Conservation (phyloP, 2,113 vertebrate species). For the Brachypodius melanocephalos region DNA sequence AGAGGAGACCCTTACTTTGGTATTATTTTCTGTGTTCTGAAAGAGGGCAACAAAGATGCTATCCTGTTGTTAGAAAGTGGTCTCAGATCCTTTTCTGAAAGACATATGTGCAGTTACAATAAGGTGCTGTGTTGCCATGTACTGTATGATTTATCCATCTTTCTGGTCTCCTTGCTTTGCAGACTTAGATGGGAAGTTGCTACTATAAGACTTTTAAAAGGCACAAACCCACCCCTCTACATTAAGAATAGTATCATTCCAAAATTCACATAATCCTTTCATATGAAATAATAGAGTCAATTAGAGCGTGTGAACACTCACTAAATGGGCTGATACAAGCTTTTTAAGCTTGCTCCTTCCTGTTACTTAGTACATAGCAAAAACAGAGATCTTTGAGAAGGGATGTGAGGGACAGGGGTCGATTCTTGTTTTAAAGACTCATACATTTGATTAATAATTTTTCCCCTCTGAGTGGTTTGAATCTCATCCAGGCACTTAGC, state of each 20-base stretch:
- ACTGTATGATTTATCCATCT: not conserved
- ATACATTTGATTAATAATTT: not conserved
- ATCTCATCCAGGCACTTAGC: not conserved
- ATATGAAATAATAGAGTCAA: not conserved
- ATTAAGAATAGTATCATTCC: not conserved
- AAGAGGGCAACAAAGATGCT: not conserved
- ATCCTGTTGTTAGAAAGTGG: not conserved
- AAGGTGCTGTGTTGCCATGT: not conserved
- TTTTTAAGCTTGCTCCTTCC: not conserved
- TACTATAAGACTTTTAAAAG: not conserved
- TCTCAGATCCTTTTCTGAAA: not conserved
- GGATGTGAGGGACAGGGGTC: fast-evolving
- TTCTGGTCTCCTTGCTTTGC: not conserved
- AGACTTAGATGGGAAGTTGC: not conserved
- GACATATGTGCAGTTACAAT: not conserved
- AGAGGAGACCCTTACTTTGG: not conserved
- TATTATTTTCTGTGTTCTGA: not conserved
- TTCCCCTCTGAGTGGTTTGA: not conserved
- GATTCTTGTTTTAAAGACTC: not conserved
- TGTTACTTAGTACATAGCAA: not conserved
- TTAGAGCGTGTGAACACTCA: not conserved
- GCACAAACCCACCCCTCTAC: fast-evolving
- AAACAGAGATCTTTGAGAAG: not conserved
- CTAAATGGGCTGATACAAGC: not conserved
- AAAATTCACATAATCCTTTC: not conserved